Evolutionary conservation across 2,797 vertebrate genomes (phyloP), one percentile per base, ranked within the genome.

Genomic region (Glossophaga mutica): DNA sequence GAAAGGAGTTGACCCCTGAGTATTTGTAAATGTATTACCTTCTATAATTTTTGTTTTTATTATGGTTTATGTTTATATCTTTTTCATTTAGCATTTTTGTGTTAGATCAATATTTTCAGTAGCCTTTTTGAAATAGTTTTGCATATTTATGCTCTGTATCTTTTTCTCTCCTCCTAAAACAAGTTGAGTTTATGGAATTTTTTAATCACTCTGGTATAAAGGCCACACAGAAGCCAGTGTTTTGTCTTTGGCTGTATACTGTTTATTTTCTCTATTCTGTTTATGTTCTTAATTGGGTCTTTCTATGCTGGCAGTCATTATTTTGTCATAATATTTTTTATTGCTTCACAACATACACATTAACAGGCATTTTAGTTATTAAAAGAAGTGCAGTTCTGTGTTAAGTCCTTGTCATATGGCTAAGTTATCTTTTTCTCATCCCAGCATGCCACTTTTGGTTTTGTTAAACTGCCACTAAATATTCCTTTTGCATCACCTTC

Each of bases 41-140:
- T 89, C 90, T 84, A 34, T 85, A 59, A 5, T 85, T 91, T 57
- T 67, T 84, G 9, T 52, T 90, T 91, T 90, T 62, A 70, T 83
- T 94, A 3, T 90, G 90, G 57, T 82, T 91, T 65, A 19, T 92
- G 37, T 93, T 93, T 92, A 2, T 81, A 19, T n/a, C 42, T 76
- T 67, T 93, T 90, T 87, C 87, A 83, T 73, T 37, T 48, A n/a
- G 15, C 29, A n/a, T 62, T 83, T 89, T 87, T 46, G 18, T 71
- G 37, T 83, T 94, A 70, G 24, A 57, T 68, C 24, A 34, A 3
- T 79, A 87, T 95, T 71, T 94, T 39, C 15, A 48, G 29, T 65
- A 95, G 18, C 59, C 42, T 57, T 97, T 37, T 96, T 74, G 57
- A 92, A 78, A 73, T 84, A 73, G 22, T 62, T 78, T 91, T 96